phyloP scores from a whole-genome alignment of 2,113 vertebrate species.

The Girardinichthys multiradiatus region DNA sequence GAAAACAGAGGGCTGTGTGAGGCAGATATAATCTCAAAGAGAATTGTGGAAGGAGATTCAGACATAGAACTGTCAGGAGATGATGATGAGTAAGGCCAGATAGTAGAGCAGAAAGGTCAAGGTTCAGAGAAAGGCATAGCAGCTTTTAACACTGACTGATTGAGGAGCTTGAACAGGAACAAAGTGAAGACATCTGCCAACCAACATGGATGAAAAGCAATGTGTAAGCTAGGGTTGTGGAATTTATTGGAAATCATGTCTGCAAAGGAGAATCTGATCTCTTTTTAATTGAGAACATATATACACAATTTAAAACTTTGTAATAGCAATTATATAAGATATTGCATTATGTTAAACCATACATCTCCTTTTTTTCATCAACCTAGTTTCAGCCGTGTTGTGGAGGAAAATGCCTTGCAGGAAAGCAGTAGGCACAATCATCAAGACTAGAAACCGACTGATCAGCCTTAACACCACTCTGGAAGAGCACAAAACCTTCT shows the following conservation, averaged over 20 bases:
- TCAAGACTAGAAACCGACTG: no score
- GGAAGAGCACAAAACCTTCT: no score
- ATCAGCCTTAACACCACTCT: no score
- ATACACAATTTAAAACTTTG: no score
- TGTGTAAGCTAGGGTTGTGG: background rate
- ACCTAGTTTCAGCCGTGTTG: no score
- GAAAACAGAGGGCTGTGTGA: conserved; percentile 7
- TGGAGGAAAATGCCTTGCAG: no score
- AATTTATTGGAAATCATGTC: no score
- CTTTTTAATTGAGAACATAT: background rate
- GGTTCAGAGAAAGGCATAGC: background rate
- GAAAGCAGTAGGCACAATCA: no score
- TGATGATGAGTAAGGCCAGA: background rate
- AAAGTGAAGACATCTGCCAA: background rate
- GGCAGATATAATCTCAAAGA: conserved; percentile 7
- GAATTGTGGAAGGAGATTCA: conserved; percentile 4
- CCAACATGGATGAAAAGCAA: background rate
- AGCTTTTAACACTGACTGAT: no score
- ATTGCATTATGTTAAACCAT: no score
- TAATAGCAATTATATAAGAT: no score
- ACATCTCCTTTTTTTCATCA: no score
- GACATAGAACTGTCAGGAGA: background rate
- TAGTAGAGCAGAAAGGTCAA: background rate
- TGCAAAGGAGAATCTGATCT: background rate
- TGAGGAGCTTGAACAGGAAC: background rate